These are phyloP conservation scores for Athalia circularis DNA, from an alignment of 2,888 invertebrate genomes.

Conservation along the genomic window DNA sequence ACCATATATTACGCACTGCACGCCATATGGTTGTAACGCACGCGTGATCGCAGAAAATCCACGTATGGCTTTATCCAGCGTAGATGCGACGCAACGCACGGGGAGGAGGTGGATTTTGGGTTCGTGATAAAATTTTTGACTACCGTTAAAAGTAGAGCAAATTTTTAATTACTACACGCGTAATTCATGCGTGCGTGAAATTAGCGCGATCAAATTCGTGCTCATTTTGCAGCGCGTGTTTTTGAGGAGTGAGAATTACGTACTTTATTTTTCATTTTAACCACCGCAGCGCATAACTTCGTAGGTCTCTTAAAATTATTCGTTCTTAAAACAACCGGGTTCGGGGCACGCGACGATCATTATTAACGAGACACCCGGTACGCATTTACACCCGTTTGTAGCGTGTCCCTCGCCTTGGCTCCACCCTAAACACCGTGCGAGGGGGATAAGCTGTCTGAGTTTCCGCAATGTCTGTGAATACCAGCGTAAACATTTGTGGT, in stretches of 20 bases:
- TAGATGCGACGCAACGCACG: background rate
- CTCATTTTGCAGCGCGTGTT: background rate
- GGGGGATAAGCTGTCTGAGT: slow-evolving; percentile 5
- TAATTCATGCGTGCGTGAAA: background rate
- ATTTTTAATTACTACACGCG: background rate
- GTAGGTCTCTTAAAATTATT: no score
- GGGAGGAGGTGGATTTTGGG: background rate
- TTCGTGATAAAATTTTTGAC: background rate
- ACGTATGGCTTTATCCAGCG: slow-evolving; percentile 16
- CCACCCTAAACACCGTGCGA: background rate
- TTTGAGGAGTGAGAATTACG: background rate
- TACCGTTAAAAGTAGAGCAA: background rate
- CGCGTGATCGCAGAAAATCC: slow-evolving; percentile 32
- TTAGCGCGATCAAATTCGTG: background rate
- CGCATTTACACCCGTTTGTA: background rate
- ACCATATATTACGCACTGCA: background rate
- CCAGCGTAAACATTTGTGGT: slow-evolving; percentile 2
- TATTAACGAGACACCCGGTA: slow-evolving; percentile 15
- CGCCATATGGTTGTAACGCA: slow-evolving; percentile 25
- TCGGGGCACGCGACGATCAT: no score
- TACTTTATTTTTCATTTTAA: background rate
- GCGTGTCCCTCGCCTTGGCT: background rate
- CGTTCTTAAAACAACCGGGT: no score
- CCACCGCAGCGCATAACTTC: no score
- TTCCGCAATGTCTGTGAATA: slow-evolving; percentile 5